Evolutionary conservation across 2,113 vertebrate genomes (phyloP).

Genomic region (Phocoena sinus): DNA sequence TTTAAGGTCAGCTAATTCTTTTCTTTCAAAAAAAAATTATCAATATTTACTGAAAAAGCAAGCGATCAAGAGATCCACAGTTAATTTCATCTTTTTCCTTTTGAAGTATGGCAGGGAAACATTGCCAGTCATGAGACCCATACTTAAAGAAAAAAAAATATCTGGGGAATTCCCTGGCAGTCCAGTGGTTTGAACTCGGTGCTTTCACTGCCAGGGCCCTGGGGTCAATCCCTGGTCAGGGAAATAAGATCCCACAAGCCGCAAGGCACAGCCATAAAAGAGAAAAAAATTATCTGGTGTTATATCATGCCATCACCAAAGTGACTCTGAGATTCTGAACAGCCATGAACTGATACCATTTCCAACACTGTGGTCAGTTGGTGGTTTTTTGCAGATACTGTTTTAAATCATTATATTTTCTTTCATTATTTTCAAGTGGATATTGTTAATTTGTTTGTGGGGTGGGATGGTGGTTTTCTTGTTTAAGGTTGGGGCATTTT

Average conservation of each 20-base stretch:
- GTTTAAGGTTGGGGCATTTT: constrained; percentile 88
- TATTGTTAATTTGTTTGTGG: constrained; percentile 39
- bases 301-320: not conserved
- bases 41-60: not conserved
- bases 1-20: not conserved
- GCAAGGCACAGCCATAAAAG: not conserved
- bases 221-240: too few relatives aligned
- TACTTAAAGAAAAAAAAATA: not conserved
- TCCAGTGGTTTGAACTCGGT: not conserved
- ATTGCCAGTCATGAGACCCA: not conserved
- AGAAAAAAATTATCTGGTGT: not conserved
- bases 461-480: not conserved
- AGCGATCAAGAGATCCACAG: not conserved
- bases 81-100: not conserved
- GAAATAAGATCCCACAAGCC: not conserved
- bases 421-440: not conserved
- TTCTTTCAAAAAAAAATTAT: not conserved
- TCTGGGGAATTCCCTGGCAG: not conserved
- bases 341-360: not conserved
- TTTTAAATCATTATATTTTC: not conserved
- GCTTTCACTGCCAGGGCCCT: not conserved
- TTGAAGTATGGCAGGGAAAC: not conserved
- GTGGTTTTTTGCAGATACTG: not conserved
- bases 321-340: not conserved
- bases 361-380: not conserved